Evolutionary conservation across 2,797 vertebrate species (phyloP).

Genomic region (Rhynchotus rufescens): DNA sequence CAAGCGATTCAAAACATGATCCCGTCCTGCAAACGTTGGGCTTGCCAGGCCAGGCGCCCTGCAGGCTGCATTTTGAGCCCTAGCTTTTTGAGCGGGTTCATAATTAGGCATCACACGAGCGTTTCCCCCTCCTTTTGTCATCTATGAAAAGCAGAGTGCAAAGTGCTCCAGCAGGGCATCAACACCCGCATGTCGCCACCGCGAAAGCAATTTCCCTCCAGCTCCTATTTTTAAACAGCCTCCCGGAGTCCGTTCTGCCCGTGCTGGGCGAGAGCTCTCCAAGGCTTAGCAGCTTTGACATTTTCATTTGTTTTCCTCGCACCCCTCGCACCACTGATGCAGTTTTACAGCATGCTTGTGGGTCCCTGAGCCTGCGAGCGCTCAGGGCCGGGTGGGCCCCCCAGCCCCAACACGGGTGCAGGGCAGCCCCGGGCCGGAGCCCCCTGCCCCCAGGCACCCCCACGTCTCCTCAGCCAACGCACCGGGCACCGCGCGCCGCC

Average conservation of each 20-base stretch:
- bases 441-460: too few species aligned
- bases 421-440: too few species aligned
- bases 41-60: not conserved
- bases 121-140: not conserved
- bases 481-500: not conserved
- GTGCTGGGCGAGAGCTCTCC: slow-evolving; percentile 34
- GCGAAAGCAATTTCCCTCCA: slow-evolving; percentile 53
- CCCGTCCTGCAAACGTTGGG: too few species aligned
- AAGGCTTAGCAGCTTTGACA: slow-evolving; percentile 60
- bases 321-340: slow-evolving; percentile 60
- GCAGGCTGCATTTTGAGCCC: not conserved
- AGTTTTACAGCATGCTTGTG: slow-evolving; percentile 48
- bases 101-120: slow-evolving; percentile 2
- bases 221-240: slow-evolving; percentile 60
- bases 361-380: slow-evolving; percentile 1
- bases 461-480: not conserved
- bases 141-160: slow-evolving; percentile 29
- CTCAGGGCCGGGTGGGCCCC: not conserved
- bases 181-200: not conserved
- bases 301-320: slow-evolving; percentile 57
- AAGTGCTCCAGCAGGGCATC: not conserved
- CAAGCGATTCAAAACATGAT: rapidly evolving
- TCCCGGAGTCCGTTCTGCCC: slow-evolving; percentile 58
- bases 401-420: too few species aligned
- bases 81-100: slow-evolving; percentile 13